These are phyloP conservation scores for Branchinecta lindahli DNA, from an alignment of 1,140 invertebrate species.

Conservation along the genomic window DNA sequence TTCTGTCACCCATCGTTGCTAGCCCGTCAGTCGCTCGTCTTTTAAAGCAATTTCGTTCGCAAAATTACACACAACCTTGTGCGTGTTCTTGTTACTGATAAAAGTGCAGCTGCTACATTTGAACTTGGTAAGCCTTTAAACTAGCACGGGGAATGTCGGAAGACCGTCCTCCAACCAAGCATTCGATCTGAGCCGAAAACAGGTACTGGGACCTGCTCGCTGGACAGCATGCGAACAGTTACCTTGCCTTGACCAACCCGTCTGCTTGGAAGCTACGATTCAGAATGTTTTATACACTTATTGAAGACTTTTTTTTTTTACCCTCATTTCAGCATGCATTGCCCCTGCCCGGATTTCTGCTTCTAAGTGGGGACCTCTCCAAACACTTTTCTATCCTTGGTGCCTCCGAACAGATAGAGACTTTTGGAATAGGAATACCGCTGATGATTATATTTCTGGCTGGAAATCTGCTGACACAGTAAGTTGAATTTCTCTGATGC, in stretches of 20 bases:
- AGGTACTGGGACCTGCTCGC: too few relatives aligned
- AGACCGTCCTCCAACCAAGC: too few relatives aligned
- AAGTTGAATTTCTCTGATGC: slow-evolving; percentile 31
- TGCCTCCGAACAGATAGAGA: slow-evolving; percentile 17
- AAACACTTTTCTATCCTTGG: slow-evolving; percentile 40
- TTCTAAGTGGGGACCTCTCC: slow-evolving; percentile 54
- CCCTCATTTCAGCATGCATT: slow-evolving; percentile 52
- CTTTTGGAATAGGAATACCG: slow-evolving; percentile 47
- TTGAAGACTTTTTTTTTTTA: slow-evolving; percentile 19
- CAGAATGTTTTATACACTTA: slow-evolving; percentile 17
- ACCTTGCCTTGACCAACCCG: too few relatives aligned
- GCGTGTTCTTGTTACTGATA: background rate
- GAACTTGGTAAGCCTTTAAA: too few relatives aligned
- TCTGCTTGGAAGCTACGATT: background rate
- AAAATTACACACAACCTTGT: too few relatives aligned
- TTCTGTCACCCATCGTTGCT: too few relatives aligned
- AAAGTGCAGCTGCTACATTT: background rate
- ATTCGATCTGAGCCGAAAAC: too few relatives aligned
- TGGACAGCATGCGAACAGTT: too few relatives aligned
- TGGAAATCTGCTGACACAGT: slow-evolving; percentile 81
- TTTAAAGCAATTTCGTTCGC: too few relatives aligned
- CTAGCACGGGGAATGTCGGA: too few relatives aligned
- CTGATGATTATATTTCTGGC: slow-evolving; percentile 60
- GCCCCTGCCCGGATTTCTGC: slow-evolving; percentile 66
- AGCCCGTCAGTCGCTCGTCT: too few relatives aligned